phyloP scores from a whole-genome alignment of 2,113 vertebrate genomes.

The Platysternon megacephalum region DNA sequence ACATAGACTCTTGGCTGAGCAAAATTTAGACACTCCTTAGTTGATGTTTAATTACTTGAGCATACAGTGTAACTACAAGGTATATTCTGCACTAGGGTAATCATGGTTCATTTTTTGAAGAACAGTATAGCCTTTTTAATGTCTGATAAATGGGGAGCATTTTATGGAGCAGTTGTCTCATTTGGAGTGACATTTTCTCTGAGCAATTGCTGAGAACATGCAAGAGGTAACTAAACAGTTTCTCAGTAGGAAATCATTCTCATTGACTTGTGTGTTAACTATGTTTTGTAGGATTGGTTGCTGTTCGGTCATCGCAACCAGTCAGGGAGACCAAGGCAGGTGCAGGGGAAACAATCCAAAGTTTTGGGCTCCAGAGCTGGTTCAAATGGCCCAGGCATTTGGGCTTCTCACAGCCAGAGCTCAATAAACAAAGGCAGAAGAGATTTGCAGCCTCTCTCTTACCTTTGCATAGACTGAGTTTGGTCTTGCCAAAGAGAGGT shows the following conservation, averaged over 20 bases:
- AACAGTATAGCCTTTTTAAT: neutral
- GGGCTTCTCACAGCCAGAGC: neutral
- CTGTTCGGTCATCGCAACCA: neutral
- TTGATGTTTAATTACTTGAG: neutral
- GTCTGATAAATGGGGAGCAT: neutral
- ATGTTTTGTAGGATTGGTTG: neutral
- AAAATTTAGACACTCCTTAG: neutral
- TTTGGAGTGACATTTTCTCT: neutral
- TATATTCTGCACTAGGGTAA: neutral
- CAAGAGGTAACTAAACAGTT: neutral
- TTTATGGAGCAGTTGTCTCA: neutral
- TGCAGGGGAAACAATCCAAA: neutral
- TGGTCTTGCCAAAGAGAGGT: neutral
- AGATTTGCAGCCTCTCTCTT: neutral
- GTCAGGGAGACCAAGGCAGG: neutral
- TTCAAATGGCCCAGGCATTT: fast-evolving
- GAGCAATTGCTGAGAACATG: neutral
- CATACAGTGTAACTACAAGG: neutral
- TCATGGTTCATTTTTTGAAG: neutral
- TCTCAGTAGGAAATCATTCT: neutral
- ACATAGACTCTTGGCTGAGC: neutral
- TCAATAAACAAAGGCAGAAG: fast-evolving
- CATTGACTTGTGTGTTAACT: neutral
- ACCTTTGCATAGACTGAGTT: neutral
- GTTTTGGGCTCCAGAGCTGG: neutral